Conservation (phyloP, 2,113 vertebrate genomes). For the Silurus glanis region DNA sequence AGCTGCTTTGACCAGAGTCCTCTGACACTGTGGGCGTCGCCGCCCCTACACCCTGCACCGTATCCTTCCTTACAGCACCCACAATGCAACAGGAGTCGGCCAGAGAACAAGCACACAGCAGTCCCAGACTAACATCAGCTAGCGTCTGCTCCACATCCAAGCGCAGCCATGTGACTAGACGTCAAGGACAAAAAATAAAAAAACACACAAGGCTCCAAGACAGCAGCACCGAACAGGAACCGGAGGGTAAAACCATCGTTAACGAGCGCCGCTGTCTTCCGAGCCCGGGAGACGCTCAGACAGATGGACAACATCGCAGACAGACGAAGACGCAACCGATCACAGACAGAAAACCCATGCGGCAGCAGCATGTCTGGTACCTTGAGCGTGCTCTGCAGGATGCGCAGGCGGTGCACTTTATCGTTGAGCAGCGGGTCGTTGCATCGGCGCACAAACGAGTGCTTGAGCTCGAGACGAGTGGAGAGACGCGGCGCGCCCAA, state of each 20-base stretch:
- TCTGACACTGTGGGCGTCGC: constrained; percentile 49
- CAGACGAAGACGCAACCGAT: constrained; percentile 38
- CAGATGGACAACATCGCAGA: constrained; percentile 41
- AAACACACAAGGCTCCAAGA: constrained; percentile 50
- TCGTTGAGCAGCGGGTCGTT: constrained; percentile 95
- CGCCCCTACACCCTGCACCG: constrained; percentile 28
- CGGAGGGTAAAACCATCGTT: too few relatives aligned
- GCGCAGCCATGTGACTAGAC: constrained; percentile 49
- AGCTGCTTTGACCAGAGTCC: constrained; percentile 52
- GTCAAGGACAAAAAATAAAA: constrained; percentile 46
- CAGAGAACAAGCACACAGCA: constrained; percentile 51
- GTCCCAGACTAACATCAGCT: constrained; percentile 46
- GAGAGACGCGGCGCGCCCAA: constrained; percentile 84
- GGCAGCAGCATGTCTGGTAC: constrained; percentile 65
- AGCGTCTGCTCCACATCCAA: constrained; percentile 15
- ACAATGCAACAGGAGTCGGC: constrained; percentile 55
- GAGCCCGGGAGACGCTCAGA: constrained; percentile 46
- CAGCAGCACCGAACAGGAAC: constrained; percentile 42
- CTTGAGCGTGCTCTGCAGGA: constrained; percentile 98
- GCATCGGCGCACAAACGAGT: constrained; percentile 89
- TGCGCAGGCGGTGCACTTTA: constrained; percentile 91
- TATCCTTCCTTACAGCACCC: constrained; percentile 38
- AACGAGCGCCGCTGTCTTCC: constrained; percentile 30
- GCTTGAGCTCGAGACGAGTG: constrained; percentile 90
- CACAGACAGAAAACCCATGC: constrained; percentile 39